Evolutionary conservation across 2,888 invertebrate genomes (phyloP), one percentile per base, ranked within the genome.

Genomic region (Pecten maximus): DNA sequence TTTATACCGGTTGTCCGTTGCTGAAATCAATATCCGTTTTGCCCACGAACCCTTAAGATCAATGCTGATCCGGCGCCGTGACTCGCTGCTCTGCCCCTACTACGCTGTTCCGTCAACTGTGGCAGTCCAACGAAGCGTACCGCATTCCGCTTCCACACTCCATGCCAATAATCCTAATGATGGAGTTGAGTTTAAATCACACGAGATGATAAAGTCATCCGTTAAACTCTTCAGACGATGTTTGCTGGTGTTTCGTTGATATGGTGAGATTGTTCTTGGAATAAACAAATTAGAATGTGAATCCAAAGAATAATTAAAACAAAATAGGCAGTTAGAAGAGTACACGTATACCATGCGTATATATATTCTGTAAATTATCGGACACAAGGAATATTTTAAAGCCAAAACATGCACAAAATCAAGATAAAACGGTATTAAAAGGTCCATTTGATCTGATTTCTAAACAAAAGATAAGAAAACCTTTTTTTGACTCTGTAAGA

Each of bases 1-100:
- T 40, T 54, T 54, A 90, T 87, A 88, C 50, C 87, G 54, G 87
- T 90, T 87, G 90, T 87, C 74, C 74, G 74, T 60, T 50, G 50
- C 88, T 87, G 40, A 39, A 89, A 91, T 91, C 91, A 89, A 91
- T 91, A 91, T 54, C 90, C 88, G 88, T 54, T 89, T 74, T 74
- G 74, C 35, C 74, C 74, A 74, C 74, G 74, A 74, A 74, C 74
- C 74, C 28, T 74, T 74, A 74, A 74, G 74, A 74, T 74, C 74
- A 74, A 74, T 74, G 74, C 35, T 74, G 74, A 74, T 74, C 74
- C 74, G 74, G 74, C 16, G 35, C 16, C 35, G 35, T 74, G 35
- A 23, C 74, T 74, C 74, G 74, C 74, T 74, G 35, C 35, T 74
- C 35, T 74, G 35, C 74, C 74, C 74, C 35, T 74, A 74, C 44